Evolutionary conservation across 2,888 invertebrate species (phyloP).

Genomic region (Orgyia antiqua): DNA sequence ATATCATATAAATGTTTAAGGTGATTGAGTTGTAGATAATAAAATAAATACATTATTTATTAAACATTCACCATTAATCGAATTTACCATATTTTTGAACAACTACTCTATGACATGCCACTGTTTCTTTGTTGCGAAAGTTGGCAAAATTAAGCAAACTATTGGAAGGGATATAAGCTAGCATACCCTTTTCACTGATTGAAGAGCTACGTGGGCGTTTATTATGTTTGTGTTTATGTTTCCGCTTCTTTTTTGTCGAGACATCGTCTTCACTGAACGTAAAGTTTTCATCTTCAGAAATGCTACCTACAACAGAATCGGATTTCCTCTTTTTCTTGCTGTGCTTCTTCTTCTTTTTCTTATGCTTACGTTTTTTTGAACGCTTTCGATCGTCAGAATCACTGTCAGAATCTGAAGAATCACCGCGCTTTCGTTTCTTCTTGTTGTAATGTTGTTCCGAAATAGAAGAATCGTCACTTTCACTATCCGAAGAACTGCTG

Average conservation of each 20-base stretch:
- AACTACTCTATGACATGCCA: too few species aligned
- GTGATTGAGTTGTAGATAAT: too few species aligned
- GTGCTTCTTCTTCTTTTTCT: constrained; percentile 75
- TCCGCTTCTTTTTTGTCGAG: constrained; percentile 60
- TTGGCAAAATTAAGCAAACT: too few species aligned
- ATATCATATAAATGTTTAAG: too few species aligned
- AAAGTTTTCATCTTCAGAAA: constrained; percentile 39
- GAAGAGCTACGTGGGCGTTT: constrained; percentile 51
- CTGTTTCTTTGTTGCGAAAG: too few species aligned
- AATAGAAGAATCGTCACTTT: constrained; percentile 59
- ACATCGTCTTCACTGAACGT: constrained; percentile 62
- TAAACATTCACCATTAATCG: too few species aligned
- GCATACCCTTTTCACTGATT: constrained; percentile 44
- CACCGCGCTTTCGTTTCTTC: constrained; percentile 66
- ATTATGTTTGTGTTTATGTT: constrained; percentile 63
- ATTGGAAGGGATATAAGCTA: too few species aligned
- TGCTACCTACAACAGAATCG: constrained; percentile 43
- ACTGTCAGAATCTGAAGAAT: constrained; percentile 63
- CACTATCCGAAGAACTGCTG: constrained; percentile 61
- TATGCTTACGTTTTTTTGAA: constrained; percentile 68
- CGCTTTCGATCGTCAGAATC: constrained; percentile 60
- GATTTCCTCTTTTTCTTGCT: constrained; percentile 63
- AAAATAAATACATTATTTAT: too few species aligned
- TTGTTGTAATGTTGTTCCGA: constrained; percentile 62
- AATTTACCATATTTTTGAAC: too few species aligned